phyloP scores from a whole-genome alignment of 2,113 vertebrate genomes.

The Cryptomyrus ogoouensis region DNA sequence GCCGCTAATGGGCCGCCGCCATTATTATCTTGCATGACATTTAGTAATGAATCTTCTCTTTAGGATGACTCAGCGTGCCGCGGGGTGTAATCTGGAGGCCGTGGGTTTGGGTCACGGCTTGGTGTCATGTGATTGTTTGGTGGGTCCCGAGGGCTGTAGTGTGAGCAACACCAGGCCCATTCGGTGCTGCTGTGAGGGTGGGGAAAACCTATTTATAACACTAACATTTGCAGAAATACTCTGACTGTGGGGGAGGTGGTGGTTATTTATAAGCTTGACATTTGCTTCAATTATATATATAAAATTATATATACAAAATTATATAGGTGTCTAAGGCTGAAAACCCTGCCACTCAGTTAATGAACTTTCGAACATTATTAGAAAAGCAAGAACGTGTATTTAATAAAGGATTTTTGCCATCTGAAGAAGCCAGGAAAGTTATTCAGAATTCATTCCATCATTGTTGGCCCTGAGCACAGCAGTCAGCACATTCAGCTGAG shows the following conservation, averaged over 20 bases:
- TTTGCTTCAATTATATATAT: not conserved
- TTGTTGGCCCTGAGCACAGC: not conserved
- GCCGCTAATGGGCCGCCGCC: not conserved
- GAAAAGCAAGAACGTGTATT: not conserved
- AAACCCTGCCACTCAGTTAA: not conserved
- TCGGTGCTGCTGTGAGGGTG: not conserved
- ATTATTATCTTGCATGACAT: not conserved
- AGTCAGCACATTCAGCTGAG: not conserved
- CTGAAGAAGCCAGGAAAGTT: not conserved
- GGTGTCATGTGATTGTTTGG: slow-evolving; percentile 23
- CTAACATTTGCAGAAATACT: not conserved
- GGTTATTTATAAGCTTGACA: not conserved
- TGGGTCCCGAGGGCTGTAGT: slow-evolving; percentile 12
- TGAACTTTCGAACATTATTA: not conserved
- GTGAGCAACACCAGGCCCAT: not conserved
- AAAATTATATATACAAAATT: not conserved
- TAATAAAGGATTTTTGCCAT: not conserved
- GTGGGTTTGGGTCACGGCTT: slow-evolving; percentile 25
- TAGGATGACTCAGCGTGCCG: not conserved
- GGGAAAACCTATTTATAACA: not conserved
- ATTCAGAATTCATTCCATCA: not conserved
- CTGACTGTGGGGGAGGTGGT: not conserved
- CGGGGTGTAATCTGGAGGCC: slow-evolving; percentile 40
- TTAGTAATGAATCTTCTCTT: not conserved
- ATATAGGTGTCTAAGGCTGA: not conserved